Evolutionary conservation across 1,140 invertebrate species (phyloP), one percentile per base, ranked within the genome.

Genomic region (Drosophila parvula): DNA sequence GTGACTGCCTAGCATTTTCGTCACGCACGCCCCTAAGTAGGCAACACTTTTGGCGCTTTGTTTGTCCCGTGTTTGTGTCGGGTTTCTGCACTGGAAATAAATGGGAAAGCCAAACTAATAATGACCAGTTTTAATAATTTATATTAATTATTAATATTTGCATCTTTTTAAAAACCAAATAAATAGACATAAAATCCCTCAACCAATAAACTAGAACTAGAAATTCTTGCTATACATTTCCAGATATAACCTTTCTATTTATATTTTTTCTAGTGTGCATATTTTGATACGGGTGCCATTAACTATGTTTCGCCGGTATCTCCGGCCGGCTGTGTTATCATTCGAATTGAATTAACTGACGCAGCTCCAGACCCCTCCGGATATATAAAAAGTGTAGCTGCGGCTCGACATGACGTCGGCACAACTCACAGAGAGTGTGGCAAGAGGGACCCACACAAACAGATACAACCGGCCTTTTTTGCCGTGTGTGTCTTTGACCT

Each of bases 401-500:
- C 40, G 22, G 1, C 16, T 7, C 38, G 10, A 34, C 38, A 59
- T 73, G 69, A 73, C 67, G 69, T 71, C 30, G 69, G 16, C 36
- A n/a, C 27, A 48, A 48, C 36, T 30, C 12, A 36, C 47, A 28
- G n/a, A 44, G 11, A 36, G 18, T 34, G 32, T 12, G 18, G 8
- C 9, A 9, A 61, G 28, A 28, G 28, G 22, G 51, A 30, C n/a
- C n/a, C n/a, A 9, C 11, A 10, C 1, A 43, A 11, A 14, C 5
- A n/a, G 38, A 32, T 18, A 57, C 22, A 22, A 11, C 70, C 68
- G 70, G 68, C 40, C 22, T 22, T 10, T 40, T 74, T 59, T 59
- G 45, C 27, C 44, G 18, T 47, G 51, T 64, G 71, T 63, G 80
- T 83, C 80, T 83, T 83, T 83, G 80, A 83, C 80, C 80, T 79